These are phyloP conservation scores for Eristalinus sepulchralis DNA, from an alignment of 2,888 invertebrate genomes.

Conservation along the genomic window DNA sequence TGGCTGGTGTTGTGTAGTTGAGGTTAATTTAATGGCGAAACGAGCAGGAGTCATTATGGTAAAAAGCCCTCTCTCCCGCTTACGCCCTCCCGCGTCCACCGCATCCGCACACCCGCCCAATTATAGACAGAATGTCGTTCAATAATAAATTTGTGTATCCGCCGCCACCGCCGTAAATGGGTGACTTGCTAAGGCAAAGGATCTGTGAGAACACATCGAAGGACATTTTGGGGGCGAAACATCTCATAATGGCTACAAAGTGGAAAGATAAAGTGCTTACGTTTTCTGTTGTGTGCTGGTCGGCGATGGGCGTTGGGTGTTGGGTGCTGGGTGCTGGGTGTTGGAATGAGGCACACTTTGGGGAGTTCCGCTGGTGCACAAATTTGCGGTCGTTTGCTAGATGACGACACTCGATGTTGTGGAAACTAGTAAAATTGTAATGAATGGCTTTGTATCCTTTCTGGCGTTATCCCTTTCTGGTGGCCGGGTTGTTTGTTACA, in stretches of 20 bases:
- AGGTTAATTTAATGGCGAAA: conserved; percentile 68
- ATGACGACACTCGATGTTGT: conserved; percentile 49
- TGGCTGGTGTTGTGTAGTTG: conserved; percentile 50
- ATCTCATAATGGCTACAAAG: conserved; percentile 48
- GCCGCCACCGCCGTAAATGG: background rate
- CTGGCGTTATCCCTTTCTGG: conserved; percentile 23
- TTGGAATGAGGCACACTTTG: background rate
- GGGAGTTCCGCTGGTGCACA: conserved; percentile 13
- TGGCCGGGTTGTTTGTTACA: conserved; percentile 37
- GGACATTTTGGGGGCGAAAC: conserved; percentile 46
- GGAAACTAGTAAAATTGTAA: conserved; percentile 55
- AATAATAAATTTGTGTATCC: conserved; percentile 50
- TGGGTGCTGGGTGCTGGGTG: background rate
- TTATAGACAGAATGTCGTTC: conserved; percentile 47
- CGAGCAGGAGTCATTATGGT: conserved; percentile 58
- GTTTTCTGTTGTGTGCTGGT: conserved; percentile 16
- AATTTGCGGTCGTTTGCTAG: conserved; percentile 37
- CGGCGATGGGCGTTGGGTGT: background rate
- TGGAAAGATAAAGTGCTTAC: conserved; percentile 57
- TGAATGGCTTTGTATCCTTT: conserved; percentile 48
- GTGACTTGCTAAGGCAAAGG: background rate
- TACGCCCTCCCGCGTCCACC: background rate
- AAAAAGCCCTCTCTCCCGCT: conserved; percentile 36
- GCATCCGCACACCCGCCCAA: background rate
- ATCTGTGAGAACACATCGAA: conserved; percentile 50